Evolutionary conservation across 2,888 invertebrate genomes (phyloP).

Genomic region (Lomographa bimaculata): DNA sequence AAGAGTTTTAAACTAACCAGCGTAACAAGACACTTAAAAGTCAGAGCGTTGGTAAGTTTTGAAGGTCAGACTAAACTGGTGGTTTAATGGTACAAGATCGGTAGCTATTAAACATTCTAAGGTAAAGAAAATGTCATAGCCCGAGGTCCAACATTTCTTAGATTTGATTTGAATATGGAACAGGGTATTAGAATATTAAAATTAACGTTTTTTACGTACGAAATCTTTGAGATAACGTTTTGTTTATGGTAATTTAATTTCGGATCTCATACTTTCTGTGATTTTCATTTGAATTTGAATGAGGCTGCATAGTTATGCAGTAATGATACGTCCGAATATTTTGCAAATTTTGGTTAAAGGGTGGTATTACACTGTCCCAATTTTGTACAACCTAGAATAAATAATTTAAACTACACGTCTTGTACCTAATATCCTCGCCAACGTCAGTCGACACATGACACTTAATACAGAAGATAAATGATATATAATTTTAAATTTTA

Average conservation of each 20-base stretch:
- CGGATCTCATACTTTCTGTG: constrained; percentile 16
- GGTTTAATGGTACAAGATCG: constrained; percentile 34
- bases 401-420: no score
- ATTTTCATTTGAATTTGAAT: constrained; percentile 17
- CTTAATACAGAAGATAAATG: no score
- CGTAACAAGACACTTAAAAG: constrained; percentile 3
- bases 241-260: constrained; percentile 22
- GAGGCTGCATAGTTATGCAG: constrained; percentile 1
- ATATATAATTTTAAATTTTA: no score
- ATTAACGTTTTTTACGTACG: constrained; percentile 28
- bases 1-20: constrained; percentile 35
- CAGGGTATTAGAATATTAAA: constrained; percentile 46
- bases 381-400: constrained; percentile 53
- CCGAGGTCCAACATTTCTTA: constrained; percentile 45
- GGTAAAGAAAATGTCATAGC: constrained; percentile 68
- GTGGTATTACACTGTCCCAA: constrained; percentile 29
- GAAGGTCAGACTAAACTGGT: constrained; percentile 20
- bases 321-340: constrained; percentile 11
- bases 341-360: constrained; percentile 7
- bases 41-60: background rate
- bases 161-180: constrained; percentile 59
- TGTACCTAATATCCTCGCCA: no score
- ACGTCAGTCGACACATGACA: no score
- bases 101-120: constrained; percentile 56
- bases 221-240: constrained; percentile 17